Percentiles rank a stretch among this genome's conserved stretches.
Conservation (phyloP, 1,140 invertebrate species). For the Euwallacea fornicatus region DNA sequence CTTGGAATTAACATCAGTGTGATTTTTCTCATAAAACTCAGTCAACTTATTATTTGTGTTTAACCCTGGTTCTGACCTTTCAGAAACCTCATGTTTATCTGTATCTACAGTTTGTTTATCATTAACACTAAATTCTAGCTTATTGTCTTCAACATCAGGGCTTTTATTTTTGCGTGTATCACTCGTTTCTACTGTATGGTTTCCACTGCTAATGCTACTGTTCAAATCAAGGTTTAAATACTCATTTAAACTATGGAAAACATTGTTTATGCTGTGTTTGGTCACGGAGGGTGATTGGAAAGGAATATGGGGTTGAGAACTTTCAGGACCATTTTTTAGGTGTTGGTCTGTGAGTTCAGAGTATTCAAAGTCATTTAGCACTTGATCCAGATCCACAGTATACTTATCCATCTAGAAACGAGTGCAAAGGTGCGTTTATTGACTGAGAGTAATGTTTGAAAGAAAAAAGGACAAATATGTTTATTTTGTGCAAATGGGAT, state of each 20-base stretch:
- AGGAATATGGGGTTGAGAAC: constrained; percentile 15
- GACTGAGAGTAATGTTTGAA: too few relatives aligned
- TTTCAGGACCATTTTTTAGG: constrained; percentile 26
- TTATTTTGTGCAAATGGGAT: too few relatives aligned
- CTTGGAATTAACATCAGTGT: too few relatives aligned
- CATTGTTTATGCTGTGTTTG: constrained; percentile 61
- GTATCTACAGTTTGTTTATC: too few relatives aligned
- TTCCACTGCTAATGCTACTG: constrained; percentile 44
- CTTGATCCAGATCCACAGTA: constrained; percentile 80
- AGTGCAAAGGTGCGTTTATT: too few relatives aligned
- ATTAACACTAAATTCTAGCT: not conserved
- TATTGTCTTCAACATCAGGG: constrained; percentile 18
- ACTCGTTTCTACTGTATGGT: constrained; percentile 5
- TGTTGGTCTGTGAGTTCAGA: constrained; percentile 57
- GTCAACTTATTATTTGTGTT: too few relatives aligned
- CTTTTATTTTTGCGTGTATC: constrained; percentile 4
- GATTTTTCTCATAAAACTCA: too few relatives aligned
- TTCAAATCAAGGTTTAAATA: constrained; percentile 57
- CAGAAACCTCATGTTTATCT: too few relatives aligned
- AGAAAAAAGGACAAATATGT: too few relatives aligned
- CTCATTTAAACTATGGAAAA: constrained; percentile 66
- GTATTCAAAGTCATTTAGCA: constrained; percentile 84
- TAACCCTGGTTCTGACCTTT: too few relatives aligned
- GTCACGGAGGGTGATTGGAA: constrained; percentile 21
- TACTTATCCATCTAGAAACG: constrained; percentile 52